Percentiles rank a stretch among this genome's conserved stretches.
Conservation (phyloP, 2,113 vertebrate genomes). For the Garra rufa region DNA sequence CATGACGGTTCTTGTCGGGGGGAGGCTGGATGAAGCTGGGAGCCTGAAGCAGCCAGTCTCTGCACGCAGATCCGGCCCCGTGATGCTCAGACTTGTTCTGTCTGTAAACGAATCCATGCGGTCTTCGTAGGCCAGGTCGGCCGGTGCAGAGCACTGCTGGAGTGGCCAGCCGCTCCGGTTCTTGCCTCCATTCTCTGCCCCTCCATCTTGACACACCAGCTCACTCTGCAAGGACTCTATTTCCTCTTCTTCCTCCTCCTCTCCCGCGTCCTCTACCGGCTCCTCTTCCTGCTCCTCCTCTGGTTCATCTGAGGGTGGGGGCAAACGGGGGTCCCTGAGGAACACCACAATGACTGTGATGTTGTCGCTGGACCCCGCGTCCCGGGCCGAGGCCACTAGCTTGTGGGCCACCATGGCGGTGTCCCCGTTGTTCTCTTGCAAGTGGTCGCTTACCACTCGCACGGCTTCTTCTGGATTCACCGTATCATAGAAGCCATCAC, state of each 20-base stretch:
- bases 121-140: constrained; percentile 93
- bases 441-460: constrained; percentile 94
- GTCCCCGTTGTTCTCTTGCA: constrained; percentile 94
- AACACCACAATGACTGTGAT: constrained; percentile 99
- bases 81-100: constrained; percentile 92
- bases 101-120: constrained; percentile 97
- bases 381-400: constrained; percentile 94
- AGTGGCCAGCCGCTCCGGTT: constrained; percentile 90
- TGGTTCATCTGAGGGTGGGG: constrained; percentile 77
- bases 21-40: constrained; percentile 70
- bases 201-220: constrained; percentile 83
- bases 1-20: constrained; percentile 75
- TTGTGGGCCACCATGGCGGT: constrained; percentile 99
- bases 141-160: constrained; percentile 95
- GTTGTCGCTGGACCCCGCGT: constrained; percentile 97
- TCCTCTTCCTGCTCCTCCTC: constrained; percentile 81
- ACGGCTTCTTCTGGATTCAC: constrained; percentile 94
- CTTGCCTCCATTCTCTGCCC: constrained; percentile 79
- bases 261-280: constrained; percentile 75
- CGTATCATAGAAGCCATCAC: constrained; percentile 97
- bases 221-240: constrained; percentile 78
- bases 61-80: constrained; percentile 77
- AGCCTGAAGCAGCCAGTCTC: constrained; percentile 81
- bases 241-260: constrained; percentile 76
- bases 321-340: constrained; percentile 89